Base-by-base conservation (phyloP, 2,113 vertebrate genomes). In the Etia nguti region DNA sequence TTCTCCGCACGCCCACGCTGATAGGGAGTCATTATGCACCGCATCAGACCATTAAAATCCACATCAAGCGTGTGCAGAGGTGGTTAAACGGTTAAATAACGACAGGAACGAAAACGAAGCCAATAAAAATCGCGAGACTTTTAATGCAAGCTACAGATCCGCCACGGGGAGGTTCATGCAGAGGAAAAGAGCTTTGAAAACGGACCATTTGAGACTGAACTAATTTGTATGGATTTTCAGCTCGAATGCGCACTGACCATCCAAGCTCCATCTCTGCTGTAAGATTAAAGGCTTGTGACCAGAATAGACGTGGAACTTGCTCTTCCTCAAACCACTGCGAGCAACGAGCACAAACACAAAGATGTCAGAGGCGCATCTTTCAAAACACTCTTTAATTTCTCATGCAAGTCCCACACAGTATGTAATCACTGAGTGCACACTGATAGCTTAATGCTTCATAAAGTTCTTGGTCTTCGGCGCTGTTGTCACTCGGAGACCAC, bases 1-100 rank as follows among this genome's bases (percentile, higher is more conserved):
- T 86, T 81, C 65, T 82, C 81, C 16, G 80, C 89, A 9, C 85
- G 38, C 41, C 81, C 83, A 70, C 79, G 29, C 89, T 90, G 90
- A 84, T 86, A 84, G 91, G 93, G 90, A 93, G 92, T 91, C 89
- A 93, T 94, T 94, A 94, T 85, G 86, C 91, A 90, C 92, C 92
- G 88, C 94, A 92, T 94, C 92, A 94, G 83, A 89, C 93, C 92
- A 94, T 94, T 94, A 94, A 94, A 93, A 93, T 92, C 94, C 92
- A 92, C 94, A 94, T 91, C 92, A 89, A 93, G 84, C 89, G 86
- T 92, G 90, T 90, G 85, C 81, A 81, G 87, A 88, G 84, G 80
- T 79, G 90, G 80, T 92, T 93, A 90, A 90, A 73, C 87, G 88
- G 92, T 92, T 92, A 87, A 93, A 88, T 77, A 92, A 92, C 79